These are phyloP conservation scores for Athalia circularis DNA, from an alignment of 2,888 invertebrate species.

Conservation along the genomic window DNA sequence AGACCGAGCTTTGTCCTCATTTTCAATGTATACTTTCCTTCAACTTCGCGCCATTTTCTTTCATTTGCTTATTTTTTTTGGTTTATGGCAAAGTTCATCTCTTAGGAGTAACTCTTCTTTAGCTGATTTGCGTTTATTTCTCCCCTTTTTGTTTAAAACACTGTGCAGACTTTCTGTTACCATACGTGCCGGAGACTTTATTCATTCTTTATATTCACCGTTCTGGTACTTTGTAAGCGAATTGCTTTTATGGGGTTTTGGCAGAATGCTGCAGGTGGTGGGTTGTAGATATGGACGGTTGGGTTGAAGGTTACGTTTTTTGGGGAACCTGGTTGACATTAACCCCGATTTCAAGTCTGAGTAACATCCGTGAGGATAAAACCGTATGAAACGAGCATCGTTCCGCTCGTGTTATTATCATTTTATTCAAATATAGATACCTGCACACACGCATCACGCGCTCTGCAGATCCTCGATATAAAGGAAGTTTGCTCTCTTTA, in stretches of 20 bases:
- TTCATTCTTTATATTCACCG: background rate
- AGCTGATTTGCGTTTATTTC: background rate
- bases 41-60: background rate
- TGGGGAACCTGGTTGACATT: no score
- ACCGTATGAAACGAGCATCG: no score
- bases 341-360: no score
- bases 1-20: background rate
- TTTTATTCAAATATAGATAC: no score
- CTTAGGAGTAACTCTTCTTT: background rate
- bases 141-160: background rate
- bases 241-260: constrained; percentile 14
- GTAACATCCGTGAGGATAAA: no score
- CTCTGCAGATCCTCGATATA: no score
- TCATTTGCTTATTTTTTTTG: background rate
- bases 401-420: no score
- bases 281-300: background rate
- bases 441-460: no score
- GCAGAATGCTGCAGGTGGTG: background rate
- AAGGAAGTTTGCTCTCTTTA: no score
- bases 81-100: background rate
- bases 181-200: background rate
- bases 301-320: background rate
- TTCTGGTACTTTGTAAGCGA: constrained; percentile 8
- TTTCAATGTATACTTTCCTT: background rate
- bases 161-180: background rate